Evolutionary conservation across 2,113 vertebrate species (phyloP).

Genomic region (Melanocharis versteri): DNA sequence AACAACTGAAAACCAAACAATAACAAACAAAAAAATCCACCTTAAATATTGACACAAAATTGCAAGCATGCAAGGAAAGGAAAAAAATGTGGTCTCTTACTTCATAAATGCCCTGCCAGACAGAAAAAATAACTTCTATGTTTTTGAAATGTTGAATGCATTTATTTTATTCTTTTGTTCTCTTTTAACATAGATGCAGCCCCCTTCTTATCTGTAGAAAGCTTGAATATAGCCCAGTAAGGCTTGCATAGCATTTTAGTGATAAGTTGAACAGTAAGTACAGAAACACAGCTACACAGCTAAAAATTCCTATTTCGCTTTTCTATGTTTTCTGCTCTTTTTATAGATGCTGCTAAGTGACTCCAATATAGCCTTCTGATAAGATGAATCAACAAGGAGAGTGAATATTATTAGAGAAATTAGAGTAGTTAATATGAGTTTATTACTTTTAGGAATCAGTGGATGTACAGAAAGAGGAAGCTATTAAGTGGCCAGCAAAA

Average conservation of each 20-base stretch:
- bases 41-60: neutral
- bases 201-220: neutral
- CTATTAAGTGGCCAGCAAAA: neutral
- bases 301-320: neutral
- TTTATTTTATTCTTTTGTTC: neutral
- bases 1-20: neutral
- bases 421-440: neutral
- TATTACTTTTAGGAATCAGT: neutral
- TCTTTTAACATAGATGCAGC: neutral
- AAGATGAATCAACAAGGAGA: neutral
- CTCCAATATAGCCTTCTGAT: neutral
- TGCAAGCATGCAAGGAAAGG: neutral
- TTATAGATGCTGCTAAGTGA: neutral
- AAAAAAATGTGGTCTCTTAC: neutral
- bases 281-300: neutral
- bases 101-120: neutral
- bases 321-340: neutral
- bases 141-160: neutral
- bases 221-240: neutral
- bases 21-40: neutral
- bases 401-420: neutral
- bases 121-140: neutral
- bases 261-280: neutral
- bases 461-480: neutral
- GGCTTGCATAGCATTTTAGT: neutral